These are phyloP conservation scores for Aethina tumida DNA, from an alignment of 1,140 invertebrate genomes.

Conservation along the genomic window DNA sequence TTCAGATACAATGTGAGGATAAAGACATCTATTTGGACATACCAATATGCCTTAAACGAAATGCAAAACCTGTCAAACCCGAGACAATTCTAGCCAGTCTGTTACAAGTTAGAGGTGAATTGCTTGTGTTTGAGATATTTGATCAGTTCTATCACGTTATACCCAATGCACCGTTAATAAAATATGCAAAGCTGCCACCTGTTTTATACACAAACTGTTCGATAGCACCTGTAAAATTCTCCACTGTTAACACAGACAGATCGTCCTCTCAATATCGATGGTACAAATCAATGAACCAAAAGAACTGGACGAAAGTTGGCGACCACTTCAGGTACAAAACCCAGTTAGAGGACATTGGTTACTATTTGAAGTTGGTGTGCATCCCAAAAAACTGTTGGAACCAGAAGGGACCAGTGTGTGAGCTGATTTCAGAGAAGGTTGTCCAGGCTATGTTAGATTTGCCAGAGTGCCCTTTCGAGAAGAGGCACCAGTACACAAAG, in stretches of 20 bases:
- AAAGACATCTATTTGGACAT: slow-evolving; percentile 6
- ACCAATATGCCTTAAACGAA: slow-evolving; percentile 1
- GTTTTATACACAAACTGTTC: slow-evolving; percentile 62
- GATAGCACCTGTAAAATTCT: slow-evolving; percentile 60
- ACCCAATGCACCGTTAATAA: slow-evolving; percentile 67
- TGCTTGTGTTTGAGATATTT: slow-evolving; percentile 7
- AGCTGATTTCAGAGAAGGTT: slow-evolving; percentile 41
- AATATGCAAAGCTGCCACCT: slow-evolving; percentile 50
- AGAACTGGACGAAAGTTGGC: slow-evolving; percentile 47
- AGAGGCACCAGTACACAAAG: slow-evolving; percentile 59
- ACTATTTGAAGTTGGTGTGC: slow-evolving; percentile 54
- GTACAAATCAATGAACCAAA: slow-evolving; percentile 41
- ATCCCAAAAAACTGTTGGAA: slow-evolving; percentile 42
- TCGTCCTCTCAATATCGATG: slow-evolving; percentile 53
- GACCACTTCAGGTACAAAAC: slow-evolving; percentile 48
- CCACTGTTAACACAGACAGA: slow-evolving; percentile 46
- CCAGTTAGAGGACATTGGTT: slow-evolving; percentile 47
- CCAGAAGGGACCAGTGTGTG: slow-evolving; percentile 45
- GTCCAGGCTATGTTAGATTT: slow-evolving; percentile 53
- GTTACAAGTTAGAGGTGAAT: not conserved
- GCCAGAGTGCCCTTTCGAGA: slow-evolving; percentile 64
- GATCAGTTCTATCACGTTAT: slow-evolving; percentile 47
- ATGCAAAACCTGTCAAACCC: slow-evolving; percentile 1
- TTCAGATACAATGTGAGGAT: slow-evolving; percentile 8
- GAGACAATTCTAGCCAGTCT: slow-evolving; percentile 8